Evolutionary conservation across 2,888 invertebrate species (phyloP), one percentile per base, ranked within the genome.

Genomic region (Cynaeus angustus): DNA sequence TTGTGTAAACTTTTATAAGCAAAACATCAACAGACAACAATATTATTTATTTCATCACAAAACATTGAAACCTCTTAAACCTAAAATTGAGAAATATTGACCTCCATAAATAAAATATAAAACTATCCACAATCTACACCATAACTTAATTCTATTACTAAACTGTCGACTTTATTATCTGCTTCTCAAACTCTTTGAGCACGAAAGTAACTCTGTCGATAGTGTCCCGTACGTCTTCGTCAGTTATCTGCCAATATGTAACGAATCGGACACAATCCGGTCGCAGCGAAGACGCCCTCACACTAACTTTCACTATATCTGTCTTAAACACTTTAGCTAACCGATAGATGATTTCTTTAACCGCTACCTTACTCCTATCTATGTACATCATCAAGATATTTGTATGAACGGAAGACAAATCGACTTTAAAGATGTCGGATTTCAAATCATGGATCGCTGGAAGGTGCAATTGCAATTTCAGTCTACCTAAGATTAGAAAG

Each of bases 301-400:
- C 86, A 72, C 88, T 86, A 9, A 87, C 83, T 70, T 86, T 84
- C 16, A 88, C 84, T 76, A 89, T 82, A 80, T 89, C 85, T 78
- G 86, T 82, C 13, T 86, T 83, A 43, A 84, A 81, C 6, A 89
- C 85, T 48, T 81, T 80, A 30, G 84, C 83, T 41, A 92, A 82
- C 50, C 90, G 86, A 12, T 86, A 79, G 41, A 88, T 86, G 58
- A 93, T 88, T 43, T 87, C 86, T 10, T 82, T 85, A 0, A 92
- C 88, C 3, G 85, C 84, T 16, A 92, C 81, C 30, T 85, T 80
- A 10, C 88, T 87, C 1, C 85, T 78, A 72, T 88, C 86, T 0
- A 90, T 80, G 26, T 88, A 85, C 50, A 95, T 86, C 78, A 94
- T 87, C 66, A 95, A 85, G 75, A 96, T 94, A 83, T 95, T 96